phyloP scores from a whole-genome alignment of 1,140 invertebrate genomes.

The Drosophila carrolli region DNA sequence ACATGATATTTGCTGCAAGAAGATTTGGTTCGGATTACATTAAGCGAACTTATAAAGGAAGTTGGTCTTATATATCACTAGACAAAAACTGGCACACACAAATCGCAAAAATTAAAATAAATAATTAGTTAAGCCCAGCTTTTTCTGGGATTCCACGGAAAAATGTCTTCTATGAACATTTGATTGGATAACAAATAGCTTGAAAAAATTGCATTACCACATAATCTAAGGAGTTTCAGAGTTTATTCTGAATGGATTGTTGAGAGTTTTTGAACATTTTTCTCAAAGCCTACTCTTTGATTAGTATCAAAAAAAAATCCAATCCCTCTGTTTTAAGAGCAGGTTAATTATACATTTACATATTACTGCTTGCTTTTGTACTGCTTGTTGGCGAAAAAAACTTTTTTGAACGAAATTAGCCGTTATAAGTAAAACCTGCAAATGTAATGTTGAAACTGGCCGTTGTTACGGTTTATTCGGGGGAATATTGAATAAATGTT shows the following conservation, averaged over 20 bases:
- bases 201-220: not conserved
- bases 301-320: too few species aligned
- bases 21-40: not conserved
- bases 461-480: too few species aligned
- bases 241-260: not conserved
- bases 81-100: too few species aligned
- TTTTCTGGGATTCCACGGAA: not conserved
- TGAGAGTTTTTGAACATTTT: not conserved
- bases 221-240: slow-evolving; percentile 6
- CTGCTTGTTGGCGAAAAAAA: too few species aligned
- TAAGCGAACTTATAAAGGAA: not conserved
- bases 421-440: too few species aligned
- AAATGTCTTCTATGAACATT: not conserved
- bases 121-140: not conserved
- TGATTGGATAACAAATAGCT: not conserved
- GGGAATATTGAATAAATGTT: too few species aligned
- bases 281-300: not conserved
- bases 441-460: too few species aligned
- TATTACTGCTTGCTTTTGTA: too few species aligned
- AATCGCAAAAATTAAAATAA: too few species aligned
- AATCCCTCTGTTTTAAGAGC: too few species aligned
- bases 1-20: slow-evolving; percentile 67
- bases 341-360: too few species aligned
- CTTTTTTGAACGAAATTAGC: too few species aligned
- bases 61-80: not conserved